These are phyloP conservation scores for Neoniphon sammara DNA, from an alignment of 2,797 vertebrate species.

Conservation along the genomic window DNA sequence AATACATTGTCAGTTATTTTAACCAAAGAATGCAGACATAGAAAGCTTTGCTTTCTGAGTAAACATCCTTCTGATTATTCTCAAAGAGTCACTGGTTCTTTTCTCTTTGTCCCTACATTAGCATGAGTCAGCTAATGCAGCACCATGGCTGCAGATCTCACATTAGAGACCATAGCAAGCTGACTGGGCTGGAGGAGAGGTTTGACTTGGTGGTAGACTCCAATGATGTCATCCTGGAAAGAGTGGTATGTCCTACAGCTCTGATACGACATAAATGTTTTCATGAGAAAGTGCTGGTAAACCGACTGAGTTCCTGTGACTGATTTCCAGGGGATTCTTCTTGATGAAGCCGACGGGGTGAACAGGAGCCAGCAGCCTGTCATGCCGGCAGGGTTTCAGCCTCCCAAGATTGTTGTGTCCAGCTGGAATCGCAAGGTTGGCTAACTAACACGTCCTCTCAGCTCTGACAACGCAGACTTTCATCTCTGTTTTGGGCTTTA, in stretches of 20 bases:
- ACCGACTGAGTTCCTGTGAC: constrained; percentile 6
- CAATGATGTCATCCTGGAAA: constrained; percentile 93
- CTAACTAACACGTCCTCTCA: constrained; percentile 29
- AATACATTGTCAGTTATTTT: background rate
- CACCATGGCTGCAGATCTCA: constrained; percentile 91
- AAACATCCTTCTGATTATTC: background rate
- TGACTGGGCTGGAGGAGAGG: constrained; percentile 91
- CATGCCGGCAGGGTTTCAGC: constrained; percentile 90
- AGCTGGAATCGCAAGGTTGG: constrained; percentile 98
- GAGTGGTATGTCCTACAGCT: constrained; percentile 86
- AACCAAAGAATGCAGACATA: background rate
- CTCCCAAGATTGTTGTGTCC: constrained; percentile 92
- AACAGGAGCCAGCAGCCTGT: constrained; percentile 92
- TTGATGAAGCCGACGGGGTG: constrained; percentile 94
- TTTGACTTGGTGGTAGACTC: constrained; percentile 95
- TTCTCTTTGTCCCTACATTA: constrained; percentile 60
- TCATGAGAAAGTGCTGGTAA: background rate
- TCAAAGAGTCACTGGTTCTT: background rate
- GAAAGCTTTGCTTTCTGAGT: background rate
- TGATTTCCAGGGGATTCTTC: constrained; percentile 88
- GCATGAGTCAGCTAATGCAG: constrained; percentile 96
- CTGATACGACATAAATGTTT: background rate
- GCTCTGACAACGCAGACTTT: constrained; percentile 15
- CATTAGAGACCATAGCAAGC: constrained; percentile 84
- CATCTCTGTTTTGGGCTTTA: constrained; percentile 5